Evolutionary conservation across 2,888 invertebrate species (phyloP), one percentile per base, ranked within the genome.

Genomic region (Dryobota labecula): DNA sequence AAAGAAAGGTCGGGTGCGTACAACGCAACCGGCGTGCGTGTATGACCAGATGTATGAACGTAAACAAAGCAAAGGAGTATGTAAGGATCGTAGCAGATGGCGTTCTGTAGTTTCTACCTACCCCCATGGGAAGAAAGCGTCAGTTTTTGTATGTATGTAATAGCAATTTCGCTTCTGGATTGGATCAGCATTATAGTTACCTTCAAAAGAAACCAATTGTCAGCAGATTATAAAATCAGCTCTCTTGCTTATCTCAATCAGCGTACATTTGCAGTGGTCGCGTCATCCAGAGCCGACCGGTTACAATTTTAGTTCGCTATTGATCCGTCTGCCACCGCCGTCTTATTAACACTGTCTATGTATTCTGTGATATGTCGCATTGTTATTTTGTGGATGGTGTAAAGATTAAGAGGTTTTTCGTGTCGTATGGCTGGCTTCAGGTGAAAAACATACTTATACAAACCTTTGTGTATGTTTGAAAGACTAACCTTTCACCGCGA

Each of bases 261-360:
- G 47, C 45, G 20, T 20, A 33, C 36, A 15, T 11, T 27, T 5
- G 8, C 43, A 45, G 57, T 57, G 33, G 13, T 41, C n/a, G 24
- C 49, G 43, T 64, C 43, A 27, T 24, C 24, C 41, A 15, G 2
- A 13, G 33, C 15, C 8, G 66, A 13, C n/a, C 45, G 54, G 71
- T 71, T 81, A 86, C 87, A 87, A 85, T 83, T 89, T 88, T 88
- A 89, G 89, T 85, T 66, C 45, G 15, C 45, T 82, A 89, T 89
- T 84, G 89, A 89, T 81, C 88, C 56, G 87, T 86, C 86, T 85
- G 78, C 65, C 49, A 5, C 27, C 30, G 15, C 43, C 27, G 58
- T 70, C 77, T 61, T 70, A 65, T 62, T 58, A 60, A 64, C 60
- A 30, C 45, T 24, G 1, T 57, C n/a, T 51, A n/a, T 36, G 41